Evolutionary conservation across 2,113 vertebrate species (phyloP).

Genomic region (Aegypius monachus): DNA sequence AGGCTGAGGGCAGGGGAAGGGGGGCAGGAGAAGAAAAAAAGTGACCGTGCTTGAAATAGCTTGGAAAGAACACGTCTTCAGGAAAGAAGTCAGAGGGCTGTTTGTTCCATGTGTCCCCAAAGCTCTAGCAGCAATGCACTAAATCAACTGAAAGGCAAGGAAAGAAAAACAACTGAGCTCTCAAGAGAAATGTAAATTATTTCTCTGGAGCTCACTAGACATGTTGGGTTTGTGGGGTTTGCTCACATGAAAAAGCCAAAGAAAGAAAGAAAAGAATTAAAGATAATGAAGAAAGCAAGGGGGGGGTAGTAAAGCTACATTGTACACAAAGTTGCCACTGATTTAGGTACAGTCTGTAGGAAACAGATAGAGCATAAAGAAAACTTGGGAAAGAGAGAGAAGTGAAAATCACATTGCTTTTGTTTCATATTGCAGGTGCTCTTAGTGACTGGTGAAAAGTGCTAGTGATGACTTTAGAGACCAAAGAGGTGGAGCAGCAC

Average conservation of each 20-base stretch:
- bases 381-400: not conserved
- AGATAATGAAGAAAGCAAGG: not conserved
- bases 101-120: conserved; percentile 26
- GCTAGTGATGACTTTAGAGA: not conserved
- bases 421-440: not conserved
- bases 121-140: conserved; percentile 10
- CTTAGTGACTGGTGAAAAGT: not conserved
- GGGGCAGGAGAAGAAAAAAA: not conserved
- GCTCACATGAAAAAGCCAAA: not conserved
- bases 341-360: not conserved
- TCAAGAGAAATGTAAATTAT: conserved; percentile 31
- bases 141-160: conserved; percentile 4
- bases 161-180: not conserved
- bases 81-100: conserved; percentile 3
- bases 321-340: not conserved
- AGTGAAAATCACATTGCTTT: not conserved
- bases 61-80: conserved; percentile 23
- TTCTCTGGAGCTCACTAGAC: not conserved
- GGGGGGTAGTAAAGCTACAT: not conserved
- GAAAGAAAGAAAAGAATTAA: not conserved
- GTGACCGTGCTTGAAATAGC: conserved; percentile 8
- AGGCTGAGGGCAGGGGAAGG: not conserved
- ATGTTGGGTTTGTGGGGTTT: not conserved
- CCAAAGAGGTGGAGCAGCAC: not conserved
- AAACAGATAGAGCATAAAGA: not conserved